Evolutionary conservation across 2,797 vertebrate species (phyloP), one percentile per base, ranked within the genome.

Genomic region (Discoglossus pictus): DNA sequence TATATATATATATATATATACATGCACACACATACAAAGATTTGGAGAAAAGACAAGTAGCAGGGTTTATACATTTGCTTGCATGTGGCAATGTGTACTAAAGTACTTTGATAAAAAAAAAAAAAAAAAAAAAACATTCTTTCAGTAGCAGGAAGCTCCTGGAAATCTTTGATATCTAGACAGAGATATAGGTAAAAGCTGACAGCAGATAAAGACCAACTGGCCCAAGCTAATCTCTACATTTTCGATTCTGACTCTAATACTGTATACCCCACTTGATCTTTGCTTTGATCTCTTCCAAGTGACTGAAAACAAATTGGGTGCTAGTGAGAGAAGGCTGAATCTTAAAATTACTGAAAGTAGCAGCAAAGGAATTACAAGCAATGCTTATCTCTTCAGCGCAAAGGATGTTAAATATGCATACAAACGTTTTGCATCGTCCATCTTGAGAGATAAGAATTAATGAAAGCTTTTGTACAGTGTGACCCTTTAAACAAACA

Each of bases 381-480:
- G 21, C 6, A 56, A 51, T 8, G 8, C 44, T 59, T 65, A 71
- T 71, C 68, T 59, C 11, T 24, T 12, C 54, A 44, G 56, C 47
- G 68, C 47, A 58, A 50, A 64, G 61, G 46, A 71, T 59, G 61
- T 51, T 64, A 65, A 31, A 62, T 36, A 50, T 64, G 44, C 53
- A 51, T 27, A 38, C 62, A 71, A 71, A 59, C 24, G 48, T 42
- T 43, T 48, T 47, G 23, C 50, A 63, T 48, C 38, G 3, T 71
- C 61, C 68, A 71, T 65, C 68, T 59, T 65, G 25, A 13, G 46
- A 58, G 68, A 65, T 71, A 64, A 71, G 61, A 21, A 59, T 65
- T 44, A 71, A 71, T 64, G 61, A 71, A 64, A 64, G 61, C 68
- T 71, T 59, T 64, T 71, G 61, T 71, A 46, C 61, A 44, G 61